Evolutionary conservation across 2,888 invertebrate species (phyloP).

Genomic region (Atrina japonica): DNA sequence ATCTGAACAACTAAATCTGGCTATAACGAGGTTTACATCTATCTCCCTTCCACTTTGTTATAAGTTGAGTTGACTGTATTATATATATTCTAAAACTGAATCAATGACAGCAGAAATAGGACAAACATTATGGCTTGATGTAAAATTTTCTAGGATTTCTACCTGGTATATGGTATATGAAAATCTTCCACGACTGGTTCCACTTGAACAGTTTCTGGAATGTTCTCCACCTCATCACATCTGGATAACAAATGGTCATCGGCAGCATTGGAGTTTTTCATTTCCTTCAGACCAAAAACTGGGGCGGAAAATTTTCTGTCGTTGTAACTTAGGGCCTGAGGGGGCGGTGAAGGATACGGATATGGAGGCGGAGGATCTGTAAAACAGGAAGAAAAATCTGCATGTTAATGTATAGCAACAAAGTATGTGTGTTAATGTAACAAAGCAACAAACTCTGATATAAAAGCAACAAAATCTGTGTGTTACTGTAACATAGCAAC

Average conservation of each 20-base stretch:
- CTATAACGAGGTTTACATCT: too few relatives aligned
- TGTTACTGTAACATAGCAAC: not conserved
- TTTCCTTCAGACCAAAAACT: conserved; percentile 55
- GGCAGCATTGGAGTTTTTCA: conserved; percentile 20
- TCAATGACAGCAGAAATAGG: too few relatives aligned
- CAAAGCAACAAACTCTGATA: too few relatives aligned
- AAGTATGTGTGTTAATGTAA: not conserved
- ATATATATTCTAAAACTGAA: too few relatives aligned
- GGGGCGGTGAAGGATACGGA: conserved; percentile 10
- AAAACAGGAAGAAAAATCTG: conserved; percentile 8
- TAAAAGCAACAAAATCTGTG: not conserved
- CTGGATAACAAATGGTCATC: conserved; percentile 65
- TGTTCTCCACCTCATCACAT: conserved; percentile 77
- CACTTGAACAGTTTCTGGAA: conserved; percentile 74
- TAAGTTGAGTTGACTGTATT: too few relatives aligned
- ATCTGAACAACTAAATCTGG: too few relatives aligned
- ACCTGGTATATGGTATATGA: conserved; percentile 46
- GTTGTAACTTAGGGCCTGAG: conserved; percentile 21
- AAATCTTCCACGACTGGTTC: conserved; percentile 49
- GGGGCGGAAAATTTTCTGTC: conserved; percentile 74
- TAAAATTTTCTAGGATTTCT: too few relatives aligned
- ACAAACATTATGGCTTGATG: too few relatives aligned
- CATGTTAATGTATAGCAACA: not conserved
- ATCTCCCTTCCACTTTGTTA: too few relatives aligned
- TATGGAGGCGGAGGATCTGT: conserved; percentile 37